These are phyloP conservation scores for Andrena haemorrhoa DNA, from an alignment of 2,888 invertebrate genomes.

Conservation along the genomic window DNA sequence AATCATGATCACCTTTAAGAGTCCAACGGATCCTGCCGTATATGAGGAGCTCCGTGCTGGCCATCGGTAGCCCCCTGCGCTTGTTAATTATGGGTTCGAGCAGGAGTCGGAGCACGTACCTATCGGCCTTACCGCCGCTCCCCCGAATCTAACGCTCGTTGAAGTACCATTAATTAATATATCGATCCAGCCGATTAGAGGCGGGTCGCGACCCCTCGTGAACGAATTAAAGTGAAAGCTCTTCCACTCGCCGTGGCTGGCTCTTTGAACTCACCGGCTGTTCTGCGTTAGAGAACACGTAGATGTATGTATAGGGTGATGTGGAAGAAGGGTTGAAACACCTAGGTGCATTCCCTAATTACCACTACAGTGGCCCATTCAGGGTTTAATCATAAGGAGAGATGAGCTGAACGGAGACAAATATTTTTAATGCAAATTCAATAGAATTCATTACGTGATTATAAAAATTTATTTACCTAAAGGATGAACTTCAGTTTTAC, in stretches of 20 bases:
- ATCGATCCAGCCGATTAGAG: conserved; percentile 38
- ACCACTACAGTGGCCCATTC: no score
- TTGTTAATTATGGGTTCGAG: conserved; percentile 65
- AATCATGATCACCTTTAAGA: conserved; percentile 65
- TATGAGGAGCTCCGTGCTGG: conserved; percentile 61
- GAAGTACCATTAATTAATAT: conserved; percentile 63
- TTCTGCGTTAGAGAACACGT: not conserved
- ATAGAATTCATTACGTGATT: no score
- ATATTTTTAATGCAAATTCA: no score
- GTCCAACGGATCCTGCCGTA: conserved; percentile 52
- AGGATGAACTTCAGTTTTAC: not conserved
- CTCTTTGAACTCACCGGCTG: not conserved
- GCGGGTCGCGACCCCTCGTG: conserved; percentile 43
- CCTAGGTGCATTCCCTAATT: not conserved
- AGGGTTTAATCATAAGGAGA: no score
- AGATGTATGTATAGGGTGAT: no score
- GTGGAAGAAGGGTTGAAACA: not conserved
- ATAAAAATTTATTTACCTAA: no score
- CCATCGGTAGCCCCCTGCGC: conserved; percentile 60
- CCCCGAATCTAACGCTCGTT: conserved; percentile 61
- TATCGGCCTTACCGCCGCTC: conserved; percentile 6
- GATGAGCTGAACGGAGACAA: no score
- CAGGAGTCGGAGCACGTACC: conserved; percentile 33
- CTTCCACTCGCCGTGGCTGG: not conserved
- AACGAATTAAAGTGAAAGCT: conserved; percentile 55